Percentiles rank a stretch among this genome's conserved stretches.
Conservation (phyloP, 37 sponge, comb jelly and placozoan species). For the Aplysina aerophoba region DNA sequence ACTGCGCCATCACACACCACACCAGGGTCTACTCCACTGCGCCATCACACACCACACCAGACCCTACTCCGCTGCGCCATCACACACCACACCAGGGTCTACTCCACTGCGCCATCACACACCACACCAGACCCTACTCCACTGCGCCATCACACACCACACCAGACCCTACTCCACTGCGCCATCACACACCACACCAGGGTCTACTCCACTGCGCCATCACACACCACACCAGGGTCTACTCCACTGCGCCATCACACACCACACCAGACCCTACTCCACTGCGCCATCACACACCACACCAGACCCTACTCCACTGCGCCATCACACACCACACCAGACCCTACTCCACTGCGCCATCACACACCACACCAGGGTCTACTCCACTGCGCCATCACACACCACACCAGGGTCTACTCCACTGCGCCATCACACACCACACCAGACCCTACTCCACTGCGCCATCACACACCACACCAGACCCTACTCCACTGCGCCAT, state of each 20-base stretch:
- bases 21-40: too few relatives aligned
- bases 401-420: background rate
- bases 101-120: too few relatives aligned
- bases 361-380: too few relatives aligned
- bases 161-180: too few relatives aligned
- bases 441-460: too few relatives aligned
- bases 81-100: constrained; percentile 43
- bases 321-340: too few relatives aligned
- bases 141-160: too few relatives aligned
- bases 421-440: constrained; percentile 24
- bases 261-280: too few relatives aligned
- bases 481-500: too few relatives aligned
- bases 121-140: background rate
- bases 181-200: too few relatives aligned
- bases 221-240: background rate
- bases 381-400: background rate
- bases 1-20: too few relatives aligned
- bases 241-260: constrained; percentile 2
- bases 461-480: constrained; percentile 7
- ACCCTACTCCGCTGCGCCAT: background rate
- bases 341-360: too few relatives aligned
- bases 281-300: constrained; percentile 23
- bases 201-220: background rate
- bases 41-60: background rate
- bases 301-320: background rate